A percentile compares a stretch with the other conserved stretches of the same genome.
phyloP scores from a whole-genome alignment of 2,888 invertebrate species.

The Heteromyza rotundicornis region DNA sequence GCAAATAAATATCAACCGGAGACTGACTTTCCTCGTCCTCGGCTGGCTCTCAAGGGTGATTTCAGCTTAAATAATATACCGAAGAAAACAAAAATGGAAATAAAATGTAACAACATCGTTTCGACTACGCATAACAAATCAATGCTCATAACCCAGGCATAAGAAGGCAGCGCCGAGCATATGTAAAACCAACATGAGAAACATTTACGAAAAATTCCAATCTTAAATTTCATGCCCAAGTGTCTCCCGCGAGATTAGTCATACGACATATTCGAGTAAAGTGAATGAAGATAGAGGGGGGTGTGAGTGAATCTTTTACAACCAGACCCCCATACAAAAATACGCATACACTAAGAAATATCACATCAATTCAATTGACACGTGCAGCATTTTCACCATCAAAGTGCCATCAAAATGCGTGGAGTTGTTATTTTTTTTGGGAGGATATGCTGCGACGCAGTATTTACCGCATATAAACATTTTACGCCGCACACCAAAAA shows the following conservation, averaged over 20 bases:
- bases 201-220: background rate
- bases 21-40: too few relatives aligned
- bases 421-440: background rate
- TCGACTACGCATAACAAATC: background rate
- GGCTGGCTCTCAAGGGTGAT: background rate
- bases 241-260: conserved; percentile 7
- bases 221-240: conserved; percentile 1
- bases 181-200: background rate
- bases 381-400: conserved; percentile 2
- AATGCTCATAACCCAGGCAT: background rate
- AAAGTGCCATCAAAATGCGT: background rate
- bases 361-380: background rate
- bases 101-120: background rate
- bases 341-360: background rate
- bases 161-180: too few relatives aligned
- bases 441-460: conserved; percentile 4
- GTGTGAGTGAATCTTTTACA: too few relatives aligned
- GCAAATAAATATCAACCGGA: background rate
- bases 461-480: conserved; percentile 4
- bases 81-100: background rate
- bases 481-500: background rate
- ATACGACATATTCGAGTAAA: background rate
- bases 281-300: too few relatives aligned
- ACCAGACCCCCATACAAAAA: background rate
- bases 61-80: background rate